Base-by-base conservation (phyloP, 2,888 invertebrate genomes). In the Mimachlamys varia region DNA sequence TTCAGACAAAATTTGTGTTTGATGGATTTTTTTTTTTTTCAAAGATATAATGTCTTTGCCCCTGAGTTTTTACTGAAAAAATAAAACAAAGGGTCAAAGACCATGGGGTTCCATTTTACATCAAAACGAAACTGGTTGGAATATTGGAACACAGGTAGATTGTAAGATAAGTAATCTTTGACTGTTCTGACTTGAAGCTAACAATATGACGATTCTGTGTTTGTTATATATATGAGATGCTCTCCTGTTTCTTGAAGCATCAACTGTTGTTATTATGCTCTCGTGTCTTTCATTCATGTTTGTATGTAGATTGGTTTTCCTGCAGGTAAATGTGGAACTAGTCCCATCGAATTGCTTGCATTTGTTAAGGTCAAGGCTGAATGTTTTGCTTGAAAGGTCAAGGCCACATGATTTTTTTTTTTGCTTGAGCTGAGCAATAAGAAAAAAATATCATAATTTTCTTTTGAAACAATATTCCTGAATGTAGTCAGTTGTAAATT, bases 311-410 rank as follows among this genome's bases (percentile, higher is more conserved):
- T 76, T 76, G 76, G 13, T 22, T 76, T 27, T 76, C 76, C 76
- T 76, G 76, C 76, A 76, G 76, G 76, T 27, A 33, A 33, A 76
- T 76, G 27, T 76, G 76, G 76, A 76, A 76, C 76, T 76, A 76
- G 76, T 76, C 76, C 76, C 76, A 76, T 76, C 76, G 76, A 76
- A 33, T 76, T 76, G 76, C 76, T 76, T 76, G 76, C 76, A 7
- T 33, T 22, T 76, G 76, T 76, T 10, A 76, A 76, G 76, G 76
- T 76, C 76, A 76, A 76, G 76, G 76, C 76, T 33, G 27, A 76
- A 76, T 76, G 76, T 27, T 76, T 76, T 27, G 76, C 76, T 76
- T 76, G 33, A 76, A 76, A 76, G 76, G 76, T 33, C 76, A 76
- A 76, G 76, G 76, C 76, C 33, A 76, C 76, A 22, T 76, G 62